A percentile compares a stretch with the other conserved stretches of the same genome.
Evolutionary conservation across 2,797 vertebrate genomes (phyloP).

Genomic region (Sebastolobus altivelis): DNA sequence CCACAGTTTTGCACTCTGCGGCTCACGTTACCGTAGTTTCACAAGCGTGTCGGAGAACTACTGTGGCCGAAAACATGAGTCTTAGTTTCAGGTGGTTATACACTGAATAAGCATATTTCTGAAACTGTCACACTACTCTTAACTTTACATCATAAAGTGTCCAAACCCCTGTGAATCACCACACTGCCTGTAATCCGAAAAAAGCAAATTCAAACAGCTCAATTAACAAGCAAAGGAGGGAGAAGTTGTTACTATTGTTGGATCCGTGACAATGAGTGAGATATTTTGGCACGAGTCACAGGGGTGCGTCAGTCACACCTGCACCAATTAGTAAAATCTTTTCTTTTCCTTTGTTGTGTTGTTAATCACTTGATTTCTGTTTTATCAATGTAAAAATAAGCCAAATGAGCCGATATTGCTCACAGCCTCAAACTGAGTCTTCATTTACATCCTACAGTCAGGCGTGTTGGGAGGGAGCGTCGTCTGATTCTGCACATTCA

Average conservation of each 20-base stretch:
- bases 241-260: neutral
- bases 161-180: conserved; percentile 10
- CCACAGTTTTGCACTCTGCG: too few species aligned
- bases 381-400: conserved; percentile 29
- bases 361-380: conserved; percentile 39
- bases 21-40: too few species aligned
- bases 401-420: conserved; percentile 17
- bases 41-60: too few species aligned
- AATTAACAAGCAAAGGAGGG: neutral
- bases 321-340: conserved; percentile 16
- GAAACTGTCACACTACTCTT: neutral
- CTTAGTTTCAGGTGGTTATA: too few species aligned
- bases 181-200: neutral
- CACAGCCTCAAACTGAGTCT: conserved; percentile 40
- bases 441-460: conserved; percentile 67
- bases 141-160: neutral
- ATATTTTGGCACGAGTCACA: conserved; percentile 17
- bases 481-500: conserved; percentile 18
- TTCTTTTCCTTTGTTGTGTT: neutral
- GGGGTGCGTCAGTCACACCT: conserved; percentile 14
- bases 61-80: too few species aligned
- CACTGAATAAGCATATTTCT: neutral
- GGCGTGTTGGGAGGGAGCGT: conserved; percentile 7
- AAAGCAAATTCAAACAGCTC: neutral
- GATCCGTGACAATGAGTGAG: conserved; percentile 21